Evolutionary conservation across 1,140 invertebrate genomes (phyloP).

Genomic region (Anoplolepis gracilipes): DNA sequence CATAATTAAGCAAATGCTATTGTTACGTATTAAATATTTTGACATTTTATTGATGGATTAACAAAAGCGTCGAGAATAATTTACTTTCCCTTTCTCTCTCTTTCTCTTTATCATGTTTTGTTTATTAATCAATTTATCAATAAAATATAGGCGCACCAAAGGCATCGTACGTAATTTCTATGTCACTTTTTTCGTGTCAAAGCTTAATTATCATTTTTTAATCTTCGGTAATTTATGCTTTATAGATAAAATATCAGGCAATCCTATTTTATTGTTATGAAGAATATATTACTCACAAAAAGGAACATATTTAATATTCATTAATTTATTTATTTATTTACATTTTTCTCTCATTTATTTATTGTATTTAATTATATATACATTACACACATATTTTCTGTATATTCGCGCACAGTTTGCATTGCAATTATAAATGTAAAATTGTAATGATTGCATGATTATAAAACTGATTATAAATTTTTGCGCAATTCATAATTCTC

Average conservation of each 20-base stretch:
- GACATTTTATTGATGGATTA: conserved; percentile 25
- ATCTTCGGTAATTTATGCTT: conserved; percentile 38
- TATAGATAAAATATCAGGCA: background rate
- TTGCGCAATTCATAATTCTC: background rate
- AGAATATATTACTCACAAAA: conserved; percentile 53
- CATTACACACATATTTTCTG: background rate
- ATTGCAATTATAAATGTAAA: conserved; percentile 5
- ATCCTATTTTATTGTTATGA: background rate
- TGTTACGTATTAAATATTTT: conserved; percentile 34
- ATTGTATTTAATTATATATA: background rate
- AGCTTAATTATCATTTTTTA: conserved; percentile 69
- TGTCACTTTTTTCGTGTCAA: conserved; percentile 11
- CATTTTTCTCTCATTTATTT: background rate
- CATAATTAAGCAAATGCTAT: conserved; percentile 45
- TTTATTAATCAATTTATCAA: conserved; percentile 33
- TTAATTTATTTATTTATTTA: background rate
- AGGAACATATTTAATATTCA: conserved; percentile 10
- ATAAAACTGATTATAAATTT: background rate
- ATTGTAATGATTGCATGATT: background rate
- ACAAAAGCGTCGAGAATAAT: conserved; percentile 28
- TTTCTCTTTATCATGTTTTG: background rate
- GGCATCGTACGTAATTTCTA: conserved; percentile 1
- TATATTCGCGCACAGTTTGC: background rate
- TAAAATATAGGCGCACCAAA: background rate
- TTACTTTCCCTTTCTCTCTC: background rate